Base-by-base conservation (phyloP, 2,797 vertebrate genomes). In the Hoplostethus mediterraneus region DNA sequence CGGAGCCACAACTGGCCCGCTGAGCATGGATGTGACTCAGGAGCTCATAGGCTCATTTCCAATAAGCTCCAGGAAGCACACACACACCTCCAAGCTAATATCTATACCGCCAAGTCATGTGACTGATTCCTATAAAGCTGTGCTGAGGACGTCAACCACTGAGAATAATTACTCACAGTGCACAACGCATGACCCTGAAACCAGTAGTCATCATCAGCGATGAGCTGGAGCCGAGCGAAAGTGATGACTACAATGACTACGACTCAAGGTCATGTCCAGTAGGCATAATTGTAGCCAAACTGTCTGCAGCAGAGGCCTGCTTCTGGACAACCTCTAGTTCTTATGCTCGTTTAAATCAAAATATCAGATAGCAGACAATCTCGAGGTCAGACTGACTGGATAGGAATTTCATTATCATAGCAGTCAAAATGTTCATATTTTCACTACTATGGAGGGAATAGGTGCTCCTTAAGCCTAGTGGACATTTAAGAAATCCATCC, bases 1-100 rank as follows among this genome's bases (percentile, higher is more conserved):
- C 3, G 45, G 83, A 84, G 81, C 81, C 89, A 92, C 88, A 89
- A 90, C 86, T 87, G 90, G 90, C 87, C 89, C 47, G 53, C 86
- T 68, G 89, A 87, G 86, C 74, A 70, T 57, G 73, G 83, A 86
- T 85, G 91, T 81, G 89, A 90, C 89, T 91, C 87, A 87, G 69
- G 48, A 61, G 80, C 73, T 80, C 85, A 77, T 3, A 36, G 63
- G 78, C 79, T 6, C 79, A 70, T 76, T 86, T 62, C 67, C 72
- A 85, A 40, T 62, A 56, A 83, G 76, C 82, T 88, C 77, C 77
- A 81, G 81, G 71, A 89, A 86, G 79, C 67, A 21, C 21, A 21
- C n/a, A 48, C 78, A 78, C 83, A 90, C 84, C 84, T 83, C 87
- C 86, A 55, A 73, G 73, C 75, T 64, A 74, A 84, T 83, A 85